A percentile compares a stretch with the other conserved stretches of the same genome.
These are phyloP conservation scores for Hestina assimilis DNA, from an alignment of 1,140 invertebrate species.

Conservation along the genomic window DNA sequence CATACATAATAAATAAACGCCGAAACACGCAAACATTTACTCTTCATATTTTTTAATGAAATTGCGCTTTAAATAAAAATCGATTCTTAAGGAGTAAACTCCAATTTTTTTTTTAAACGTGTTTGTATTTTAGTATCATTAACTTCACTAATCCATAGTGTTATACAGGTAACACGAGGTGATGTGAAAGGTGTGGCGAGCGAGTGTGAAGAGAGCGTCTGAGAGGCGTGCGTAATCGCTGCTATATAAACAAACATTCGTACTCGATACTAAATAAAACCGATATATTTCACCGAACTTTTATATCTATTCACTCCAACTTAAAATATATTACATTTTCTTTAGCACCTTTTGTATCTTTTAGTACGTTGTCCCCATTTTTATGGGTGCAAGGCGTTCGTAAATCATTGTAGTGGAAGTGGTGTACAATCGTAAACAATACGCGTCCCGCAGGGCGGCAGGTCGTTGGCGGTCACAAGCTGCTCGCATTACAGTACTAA, in stretches of 20 bases:
- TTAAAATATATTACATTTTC: slow-evolving; percentile 76
- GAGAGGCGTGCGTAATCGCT: slow-evolving; percentile 63
- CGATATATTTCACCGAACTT: slow-evolving; percentile 76
- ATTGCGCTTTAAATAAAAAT: no score
- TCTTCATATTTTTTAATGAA: no score
- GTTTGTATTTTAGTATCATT: background rate
- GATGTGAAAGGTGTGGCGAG: slow-evolving; percentile 45
- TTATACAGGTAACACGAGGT: slow-evolving; percentile 8
- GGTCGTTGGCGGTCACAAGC: slow-evolving; percentile 22
- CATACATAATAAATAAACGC: no score
- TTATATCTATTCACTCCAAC: slow-evolving; percentile 71
- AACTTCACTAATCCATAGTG: background rate
- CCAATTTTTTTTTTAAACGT: background rate
- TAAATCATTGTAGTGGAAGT: slow-evolving; percentile 77
- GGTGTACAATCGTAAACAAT: slow-evolving; percentile 70
- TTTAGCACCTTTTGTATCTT: slow-evolving; percentile 78
- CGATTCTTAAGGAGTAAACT: no score
- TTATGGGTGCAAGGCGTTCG: slow-evolving; percentile 68
- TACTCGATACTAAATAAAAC: slow-evolving; percentile 65
- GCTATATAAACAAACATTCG: slow-evolving; percentile 70
- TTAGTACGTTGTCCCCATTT: slow-evolving; percentile 72
- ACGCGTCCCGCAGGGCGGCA: slow-evolving; percentile 48
- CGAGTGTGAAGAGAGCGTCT: slow-evolving; percentile 34
- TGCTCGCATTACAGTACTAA: slow-evolving; percentile 17
- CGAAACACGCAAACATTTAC: no score